Percentiles rank a stretch among this genome's conserved stretches.
These are phyloP conservation scores for Probaryconus sp. DNA, from an alignment of 1,140 invertebrate genomes.

Conservation along the genomic window DNA sequence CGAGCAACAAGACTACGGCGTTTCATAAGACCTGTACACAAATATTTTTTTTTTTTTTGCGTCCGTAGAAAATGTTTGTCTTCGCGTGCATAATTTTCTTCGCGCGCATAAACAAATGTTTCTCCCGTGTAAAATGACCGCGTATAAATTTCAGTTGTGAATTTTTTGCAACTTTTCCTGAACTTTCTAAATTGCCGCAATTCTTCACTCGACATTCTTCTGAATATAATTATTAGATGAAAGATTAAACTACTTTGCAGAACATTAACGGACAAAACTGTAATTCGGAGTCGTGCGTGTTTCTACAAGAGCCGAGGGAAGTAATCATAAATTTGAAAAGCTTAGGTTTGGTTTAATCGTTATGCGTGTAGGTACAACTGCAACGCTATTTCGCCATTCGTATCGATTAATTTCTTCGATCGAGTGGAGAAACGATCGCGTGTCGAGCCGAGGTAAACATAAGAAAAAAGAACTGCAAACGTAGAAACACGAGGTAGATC, in stretches of 20 bases:
- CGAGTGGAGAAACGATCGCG: slow-evolving; percentile 46
- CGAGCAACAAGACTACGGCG: too few species aligned
- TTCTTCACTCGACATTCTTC: too few species aligned
- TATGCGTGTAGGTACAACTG: slow-evolving; percentile 49
- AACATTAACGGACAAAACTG: slow-evolving; percentile 18
- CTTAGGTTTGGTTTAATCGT: slow-evolving; percentile 41
- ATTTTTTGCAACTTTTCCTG: too few species aligned
- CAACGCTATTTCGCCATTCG: slow-evolving; percentile 47
- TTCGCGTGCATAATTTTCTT: too few species aligned
- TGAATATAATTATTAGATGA: too few species aligned
- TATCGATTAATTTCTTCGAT: slow-evolving; percentile 52
- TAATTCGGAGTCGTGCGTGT: slow-evolving; percentile 35
- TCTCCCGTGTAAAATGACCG: too few species aligned
- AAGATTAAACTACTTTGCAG: background rate
- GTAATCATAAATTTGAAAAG: slow-evolving; percentile 51
- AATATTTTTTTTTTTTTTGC: too few species aligned
- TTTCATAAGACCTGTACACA: too few species aligned
- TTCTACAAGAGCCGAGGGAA: slow-evolving; percentile 41
- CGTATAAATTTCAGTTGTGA: too few species aligned
- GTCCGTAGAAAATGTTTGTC: too few species aligned
- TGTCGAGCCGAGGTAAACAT: slow-evolving; percentile 39
- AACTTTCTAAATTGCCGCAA: too few species aligned
- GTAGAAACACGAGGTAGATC: slow-evolving; percentile 33
- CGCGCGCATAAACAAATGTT: too few species aligned
- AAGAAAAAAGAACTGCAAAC: slow-evolving; percentile 35